Percentiles rank a stretch among this genome's conserved stretches.
Conservation (phyloP, 2,888 invertebrate species). For the Eupithecia abbreviata region DNA sequence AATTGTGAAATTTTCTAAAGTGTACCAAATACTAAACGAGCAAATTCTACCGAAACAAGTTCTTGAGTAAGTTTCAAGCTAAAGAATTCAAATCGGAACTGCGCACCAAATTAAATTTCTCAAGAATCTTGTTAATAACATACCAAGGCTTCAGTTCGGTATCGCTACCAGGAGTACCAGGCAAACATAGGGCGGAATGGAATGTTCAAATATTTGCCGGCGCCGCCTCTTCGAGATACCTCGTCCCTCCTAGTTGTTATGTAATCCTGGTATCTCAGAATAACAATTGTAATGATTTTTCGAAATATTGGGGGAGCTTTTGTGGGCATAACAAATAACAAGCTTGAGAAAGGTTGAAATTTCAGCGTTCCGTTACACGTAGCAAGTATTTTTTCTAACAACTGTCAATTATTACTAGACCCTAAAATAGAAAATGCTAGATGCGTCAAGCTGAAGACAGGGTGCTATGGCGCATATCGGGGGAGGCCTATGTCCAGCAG, state of each 20-base stretch:
- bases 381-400: not conserved
- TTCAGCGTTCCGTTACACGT: not conserved
- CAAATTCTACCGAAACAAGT: not conserved
- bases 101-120: constrained; percentile 39
- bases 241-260: constrained; percentile 59
- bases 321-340: constrained; percentile 3
- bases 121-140: constrained; percentile 42
- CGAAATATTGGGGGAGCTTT: constrained; percentile 23
- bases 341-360: not conserved
- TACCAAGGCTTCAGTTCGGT: constrained; percentile 56
- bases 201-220: constrained; percentile 64
- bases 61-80: constrained; percentile 20
- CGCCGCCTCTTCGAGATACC: constrained; percentile 57
- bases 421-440: too few relatives aligned
- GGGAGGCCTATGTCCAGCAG: too few relatives aligned
- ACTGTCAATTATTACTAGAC: too few relatives aligned
- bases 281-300: constrained; percentile 40
- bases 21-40: not conserved
- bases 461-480: too few relatives aligned
- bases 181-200: constrained; percentile 65
- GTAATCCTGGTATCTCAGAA: constrained; percentile 57
- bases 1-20: not conserved
- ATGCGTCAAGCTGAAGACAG: too few relatives aligned
- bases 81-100: constrained; percentile 36
- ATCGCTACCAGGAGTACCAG: constrained; percentile 57